Conservation (phyloP, 2,113 vertebrate genomes). For the Spea multiplicata region DNA sequence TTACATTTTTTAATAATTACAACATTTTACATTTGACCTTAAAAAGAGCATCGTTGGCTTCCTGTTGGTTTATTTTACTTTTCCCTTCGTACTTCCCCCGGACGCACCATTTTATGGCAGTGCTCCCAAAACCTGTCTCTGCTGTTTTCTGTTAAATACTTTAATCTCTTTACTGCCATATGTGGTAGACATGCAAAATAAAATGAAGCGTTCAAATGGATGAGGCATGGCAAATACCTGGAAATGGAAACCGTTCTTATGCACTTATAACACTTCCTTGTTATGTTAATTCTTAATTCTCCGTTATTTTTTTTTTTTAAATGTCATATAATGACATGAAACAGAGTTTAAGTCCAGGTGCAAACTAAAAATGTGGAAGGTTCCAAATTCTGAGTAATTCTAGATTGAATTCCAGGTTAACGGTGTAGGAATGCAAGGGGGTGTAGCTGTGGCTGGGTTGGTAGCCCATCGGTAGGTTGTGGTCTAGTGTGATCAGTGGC, state of each 20-base stretch:
- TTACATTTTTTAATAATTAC: conserved; percentile 32
- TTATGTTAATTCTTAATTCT: background rate
- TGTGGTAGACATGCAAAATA: conserved; percentile 2
- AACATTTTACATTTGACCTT: conserved; percentile 37
- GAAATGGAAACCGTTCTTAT: background rate
- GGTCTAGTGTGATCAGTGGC: no score
- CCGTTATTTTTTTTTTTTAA: background rate
- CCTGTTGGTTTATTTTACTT: conserved; percentile 34
- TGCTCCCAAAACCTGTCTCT: conserved; percentile 2
- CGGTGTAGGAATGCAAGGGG: no score
- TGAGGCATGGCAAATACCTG: conserved; percentile 23
- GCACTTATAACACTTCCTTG: background rate
- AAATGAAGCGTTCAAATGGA: conserved; percentile 9
- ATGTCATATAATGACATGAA: no score
- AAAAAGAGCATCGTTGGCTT: conserved; percentile 7
- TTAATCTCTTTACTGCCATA: background rate
- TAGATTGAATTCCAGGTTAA: no score
- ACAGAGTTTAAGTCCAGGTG: no score
- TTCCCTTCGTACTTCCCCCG: conserved; percentile 14
- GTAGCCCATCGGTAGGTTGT: no score
- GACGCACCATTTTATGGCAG: background rate
- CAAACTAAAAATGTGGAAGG: no score
- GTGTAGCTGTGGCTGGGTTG: no score
- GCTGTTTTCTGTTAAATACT: conserved; percentile 22
- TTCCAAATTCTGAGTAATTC: no score